These are phyloP conservation scores for Pontoporia blainvillei DNA, from an alignment of 2,113 vertebrate species.

Conservation along the genomic window DNA sequence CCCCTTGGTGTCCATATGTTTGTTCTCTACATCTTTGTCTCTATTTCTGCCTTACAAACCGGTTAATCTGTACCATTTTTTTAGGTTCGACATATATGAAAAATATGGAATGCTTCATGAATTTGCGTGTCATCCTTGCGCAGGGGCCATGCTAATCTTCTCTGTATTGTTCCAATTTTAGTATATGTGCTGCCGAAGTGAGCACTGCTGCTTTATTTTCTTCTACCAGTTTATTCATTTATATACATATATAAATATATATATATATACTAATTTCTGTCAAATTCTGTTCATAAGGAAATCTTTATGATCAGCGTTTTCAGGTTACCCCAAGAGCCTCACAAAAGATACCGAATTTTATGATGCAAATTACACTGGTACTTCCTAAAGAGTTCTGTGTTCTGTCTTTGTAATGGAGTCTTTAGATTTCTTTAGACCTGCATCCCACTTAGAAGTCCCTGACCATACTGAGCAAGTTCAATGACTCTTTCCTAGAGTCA, in stretches of 20 bases:
- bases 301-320: slow-evolving; percentile 16
- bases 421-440: background rate
- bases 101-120: too few relatives aligned
- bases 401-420: background rate
- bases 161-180: too few relatives aligned
- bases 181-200: too few relatives aligned
- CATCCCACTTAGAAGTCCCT: background rate
- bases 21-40: too few relatives aligned
- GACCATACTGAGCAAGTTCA: background rate
- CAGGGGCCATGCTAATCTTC: too few relatives aligned
- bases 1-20: too few relatives aligned
- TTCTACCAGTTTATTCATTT: background rate
- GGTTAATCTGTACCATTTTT: too few relatives aligned
- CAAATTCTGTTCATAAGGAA: background rate
- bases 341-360: slow-evolving; percentile 2
- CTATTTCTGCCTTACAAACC: too few relatives aligned
- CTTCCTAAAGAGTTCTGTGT: background rate
- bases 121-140: too few relatives aligned
- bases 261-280: background rate
- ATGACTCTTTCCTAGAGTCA: background rate
- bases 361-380: background rate
- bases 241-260: too few relatives aligned
- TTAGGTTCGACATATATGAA: too few relatives aligned
- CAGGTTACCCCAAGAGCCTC: background rate
- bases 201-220: background rate